phyloP scores from a whole-genome alignment of 2,888 invertebrate species.

The Dugesia japonica region DNA sequence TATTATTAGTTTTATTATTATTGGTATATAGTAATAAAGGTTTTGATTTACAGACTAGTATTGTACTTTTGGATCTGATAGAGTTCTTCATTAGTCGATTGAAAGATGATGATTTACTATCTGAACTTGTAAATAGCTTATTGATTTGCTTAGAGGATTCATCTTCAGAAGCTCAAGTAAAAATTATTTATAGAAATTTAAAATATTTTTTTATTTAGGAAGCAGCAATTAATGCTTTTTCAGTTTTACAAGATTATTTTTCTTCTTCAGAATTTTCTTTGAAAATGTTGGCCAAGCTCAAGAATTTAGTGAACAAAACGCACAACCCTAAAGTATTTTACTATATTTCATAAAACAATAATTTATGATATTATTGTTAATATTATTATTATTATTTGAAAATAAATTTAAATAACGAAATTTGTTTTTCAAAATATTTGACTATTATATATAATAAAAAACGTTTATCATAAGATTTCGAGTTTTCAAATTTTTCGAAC shows the following conservation, averaged over 20 bases:
- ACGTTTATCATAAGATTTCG: no score
- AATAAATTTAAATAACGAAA: no score
- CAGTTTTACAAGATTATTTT: conserved; percentile 14
- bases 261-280: neutral
- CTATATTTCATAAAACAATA: no score
- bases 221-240: conserved; percentile 5
- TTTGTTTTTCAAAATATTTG: no score
- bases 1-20: no score
- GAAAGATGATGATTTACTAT: neutral
- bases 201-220: neutral
- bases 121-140: neutral
- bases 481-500: no score
- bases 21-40: no score
- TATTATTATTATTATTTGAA: no score
- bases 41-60: neutral
- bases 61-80: neutral
- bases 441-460: no score
- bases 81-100: neutral
- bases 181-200: neutral
- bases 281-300: neutral
- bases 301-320: neutral
- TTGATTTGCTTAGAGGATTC: neutral
- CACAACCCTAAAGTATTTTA: neutral
- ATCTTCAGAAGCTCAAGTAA: neutral
- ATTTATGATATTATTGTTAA: no score